phyloP scores from a whole-genome alignment of 1,140 invertebrate species.

The Neodiprion virginianus region DNA sequence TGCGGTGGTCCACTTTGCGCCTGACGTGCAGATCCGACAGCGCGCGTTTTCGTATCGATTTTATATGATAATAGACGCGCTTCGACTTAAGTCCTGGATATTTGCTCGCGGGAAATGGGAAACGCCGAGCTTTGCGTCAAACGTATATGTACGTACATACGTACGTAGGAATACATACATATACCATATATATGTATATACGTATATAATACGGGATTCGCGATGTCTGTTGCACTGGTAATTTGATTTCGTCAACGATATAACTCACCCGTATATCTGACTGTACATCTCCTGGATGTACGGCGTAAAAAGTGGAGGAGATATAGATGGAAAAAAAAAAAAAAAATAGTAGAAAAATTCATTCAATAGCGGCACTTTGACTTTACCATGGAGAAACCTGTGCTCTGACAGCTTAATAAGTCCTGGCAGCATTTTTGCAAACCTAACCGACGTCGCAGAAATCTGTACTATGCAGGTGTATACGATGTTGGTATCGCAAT shows the following conservation, averaged over 20 bases:
- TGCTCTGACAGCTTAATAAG: too few species aligned
- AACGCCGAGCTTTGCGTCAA: slow-evolving; percentile 1
- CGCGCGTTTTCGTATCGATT: not conserved
- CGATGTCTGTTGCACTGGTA: not conserved
- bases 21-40: not conserved
- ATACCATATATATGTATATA: not conserved
- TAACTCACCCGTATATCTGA: not conserved
- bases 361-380: not conserved
- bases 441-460: too few species aligned
- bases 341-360: not conserved
- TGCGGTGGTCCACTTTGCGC: not conserved
- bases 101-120: slow-evolving; percentile 3
- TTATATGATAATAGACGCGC: not conserved
- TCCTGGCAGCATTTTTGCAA: too few species aligned
- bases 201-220: not conserved
- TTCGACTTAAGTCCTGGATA: not conserved
- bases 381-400: too few species aligned
- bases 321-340: not conserved
- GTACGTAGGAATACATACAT: too few species aligned
- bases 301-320: not conserved
- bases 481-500: too few species aligned
- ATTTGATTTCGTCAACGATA: not conserved
- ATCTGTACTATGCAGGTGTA: too few species aligned
- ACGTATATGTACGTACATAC: too few species aligned
- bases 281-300: not conserved